Evolutionary conservation across 2,888 invertebrate genomes (phyloP).

Genomic region (Opisthograptis luteolata): DNA sequence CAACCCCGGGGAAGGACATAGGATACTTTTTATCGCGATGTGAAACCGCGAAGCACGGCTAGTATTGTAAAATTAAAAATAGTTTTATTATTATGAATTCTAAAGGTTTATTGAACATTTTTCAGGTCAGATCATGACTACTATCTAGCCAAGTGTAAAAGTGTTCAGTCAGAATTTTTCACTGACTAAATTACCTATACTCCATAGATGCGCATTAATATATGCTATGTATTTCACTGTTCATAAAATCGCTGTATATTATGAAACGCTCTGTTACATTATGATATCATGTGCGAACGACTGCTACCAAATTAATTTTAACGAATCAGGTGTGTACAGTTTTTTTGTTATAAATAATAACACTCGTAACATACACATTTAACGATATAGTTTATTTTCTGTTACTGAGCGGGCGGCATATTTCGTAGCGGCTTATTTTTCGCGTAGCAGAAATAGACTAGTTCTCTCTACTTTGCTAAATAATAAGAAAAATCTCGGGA

Average conservation of each 20-base stretch:
- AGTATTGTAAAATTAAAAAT: too few species aligned
- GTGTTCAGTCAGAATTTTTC: neutral
- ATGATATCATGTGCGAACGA: conserved; percentile 7
- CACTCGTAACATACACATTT: conserved; percentile 35
- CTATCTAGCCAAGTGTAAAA: too few species aligned
- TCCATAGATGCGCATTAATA: conserved; percentile 6
- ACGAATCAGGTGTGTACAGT: conserved; percentile 20
- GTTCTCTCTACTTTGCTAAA: conserved; percentile 81
- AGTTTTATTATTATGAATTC: too few species aligned
- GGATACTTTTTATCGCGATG: too few species aligned
- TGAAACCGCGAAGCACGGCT: too few species aligned
- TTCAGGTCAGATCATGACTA: too few species aligned
- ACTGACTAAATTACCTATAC: conserved; percentile 1
- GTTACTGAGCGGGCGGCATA: conserved; percentile 62
- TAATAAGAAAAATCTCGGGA: conserved; percentile 83
- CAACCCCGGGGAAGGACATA: too few species aligned
- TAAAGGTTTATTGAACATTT: too few species aligned
- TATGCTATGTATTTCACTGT: too few species aligned
- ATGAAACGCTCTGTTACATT: conserved; percentile 11
- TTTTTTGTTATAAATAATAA: conserved; percentile 24
- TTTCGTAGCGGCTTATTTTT: conserved; percentile 79
- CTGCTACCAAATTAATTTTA: conserved; percentile 20
- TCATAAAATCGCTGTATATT: conserved; percentile 13
- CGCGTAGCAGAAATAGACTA: conserved; percentile 80
- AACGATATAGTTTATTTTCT: conserved; percentile 50